Base-by-base conservation (phyloP, 1,140 invertebrate genomes). In the Pectinophora gossypiella region DNA sequence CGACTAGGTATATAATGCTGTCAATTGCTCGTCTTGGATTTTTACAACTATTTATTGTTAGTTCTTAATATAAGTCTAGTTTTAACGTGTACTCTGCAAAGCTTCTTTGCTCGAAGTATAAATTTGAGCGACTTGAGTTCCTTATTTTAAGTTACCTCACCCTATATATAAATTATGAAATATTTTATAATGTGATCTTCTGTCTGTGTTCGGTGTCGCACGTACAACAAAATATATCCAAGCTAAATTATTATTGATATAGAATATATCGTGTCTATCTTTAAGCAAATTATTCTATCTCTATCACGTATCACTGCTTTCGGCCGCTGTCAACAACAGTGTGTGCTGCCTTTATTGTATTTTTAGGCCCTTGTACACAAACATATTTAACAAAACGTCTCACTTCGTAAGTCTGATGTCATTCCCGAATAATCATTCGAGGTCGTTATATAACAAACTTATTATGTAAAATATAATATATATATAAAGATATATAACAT, bases 21-120 rank as follows among this genome's bases (percentile, higher is more conserved):
- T 84, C 83, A 86, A 86, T 83, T 85, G 80, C 54, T 72, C 72
- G 69, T 82, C 71, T 82, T 74, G 68, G 61, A 75, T 67, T 74
- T 75, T 64, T 72, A 76, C 50, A 59, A 69, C 54, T 75, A 74
- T 71, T 59, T 67, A 67, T 60, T 64, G 53, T 59, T 61, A 61
- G 61, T 32, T 51, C 1, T 44, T 20, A 44, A 44, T 38, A 19
- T 64, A 60, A 55, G 51, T 61, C 36, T 68, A 68, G 59, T 57
- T 23, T 38, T 56, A 50, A 54, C n/a, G n/a, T 54, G 51, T 13
- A 32, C 1, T 32, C n/a, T n/a, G 27, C 51, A 48, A 53, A 35
- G 68, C 65, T 72, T 65, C 38, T 19, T 53, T 59, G 61, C 56
- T 56, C 54, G 47, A 61, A 40, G 9, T 32, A 32, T 32, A 12